Base-by-base conservation (phyloP, 2,888 invertebrate species). In the Slavum lentiscoides region DNA sequence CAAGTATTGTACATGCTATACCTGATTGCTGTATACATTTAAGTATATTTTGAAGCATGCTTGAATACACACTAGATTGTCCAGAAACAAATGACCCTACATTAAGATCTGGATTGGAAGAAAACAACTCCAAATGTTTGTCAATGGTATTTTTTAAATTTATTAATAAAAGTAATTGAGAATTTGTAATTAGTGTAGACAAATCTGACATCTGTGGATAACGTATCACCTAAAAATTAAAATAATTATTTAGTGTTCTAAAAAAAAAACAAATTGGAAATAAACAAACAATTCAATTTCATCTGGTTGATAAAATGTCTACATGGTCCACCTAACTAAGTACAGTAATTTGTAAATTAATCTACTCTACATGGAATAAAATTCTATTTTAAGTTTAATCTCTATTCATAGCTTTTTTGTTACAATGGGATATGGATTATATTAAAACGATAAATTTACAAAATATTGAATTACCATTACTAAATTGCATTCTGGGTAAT, bases 81-180 rank as follows among this genome's bases (percentile, higher is more conserved):
- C 80, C 80, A 72, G 80, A 66, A 53, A 80, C 80, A 80, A 80
- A 80, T n/a, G 72, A 80, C 19, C 80, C 80, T 66, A 80, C 72
- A 61, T 64, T 80, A 43, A 80, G 70, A 17, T 80, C 72, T 58
- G 70, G 64, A 72, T 66, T 80, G 15, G 39, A 19, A 80, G 64
- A 4, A 43, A 64, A 80, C 3, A 80, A n/a, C 15, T 72, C 72
- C 39, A 80, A 72, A 66, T 80, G 80, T 64, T 80, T 64, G 17
- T 80, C 80, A 72, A 80, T 80, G 3, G 80, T 80, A 80, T 72
- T 80, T 64, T 80, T 80, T 6, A 80, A 80, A 80, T 80, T 80
- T 11, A 80, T 80, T 23, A 80, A 58, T 17, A 80, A 39, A 64
- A 80, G 80, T 43, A 80, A 64, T 64, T 80, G 80, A 30, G 80